Conservation (phyloP, 2,888 invertebrate genomes). For the Melanargia galathea region DNA sequence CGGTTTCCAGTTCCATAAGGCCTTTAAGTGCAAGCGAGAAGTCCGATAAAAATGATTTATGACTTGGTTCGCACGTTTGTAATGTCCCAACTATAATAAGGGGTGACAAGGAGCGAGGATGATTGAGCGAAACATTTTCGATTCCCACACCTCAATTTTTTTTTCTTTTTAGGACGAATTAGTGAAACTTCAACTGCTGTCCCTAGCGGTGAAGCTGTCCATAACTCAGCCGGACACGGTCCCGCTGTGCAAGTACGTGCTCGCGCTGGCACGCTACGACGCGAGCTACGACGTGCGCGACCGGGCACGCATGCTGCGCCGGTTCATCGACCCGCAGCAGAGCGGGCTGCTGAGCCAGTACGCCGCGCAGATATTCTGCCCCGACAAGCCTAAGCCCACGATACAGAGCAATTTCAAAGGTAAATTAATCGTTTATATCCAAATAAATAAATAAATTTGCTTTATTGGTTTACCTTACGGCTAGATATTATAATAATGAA, state of each 20-base stretch:
- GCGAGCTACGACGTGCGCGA: slow-evolving; percentile 99
- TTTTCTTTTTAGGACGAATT: slow-evolving; percentile 88
- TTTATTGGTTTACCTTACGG: too few relatives aligned
- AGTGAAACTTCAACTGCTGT: slow-evolving; percentile 97
- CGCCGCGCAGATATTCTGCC: slow-evolving; percentile 92
- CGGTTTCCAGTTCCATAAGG: too few relatives aligned
- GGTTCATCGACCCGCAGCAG: slow-evolving; percentile 65
- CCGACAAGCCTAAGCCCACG: slow-evolving; percentile 96
- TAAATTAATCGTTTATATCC: slow-evolving; percentile 48
- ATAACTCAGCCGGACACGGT: slow-evolving; percentile 93
- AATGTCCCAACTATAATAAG: too few relatives aligned
- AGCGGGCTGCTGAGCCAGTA: slow-evolving; percentile 81
- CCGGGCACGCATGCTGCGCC: slow-evolving; percentile 93
- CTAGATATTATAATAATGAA: too few relatives aligned
- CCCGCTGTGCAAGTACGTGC: slow-evolving; percentile 94
- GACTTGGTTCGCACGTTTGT: too few relatives aligned
- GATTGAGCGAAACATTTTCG: too few relatives aligned
- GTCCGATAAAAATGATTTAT: too few relatives aligned
- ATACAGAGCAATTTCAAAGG: slow-evolving; percentile 92
- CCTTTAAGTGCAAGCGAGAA: too few relatives aligned
- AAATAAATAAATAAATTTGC: too few relatives aligned
- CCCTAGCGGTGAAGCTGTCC: slow-evolving; percentile 96
- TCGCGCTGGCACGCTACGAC: slow-evolving; percentile 97
- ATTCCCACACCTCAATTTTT: too few relatives aligned
- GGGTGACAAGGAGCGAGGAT: too few relatives aligned